These are phyloP conservation scores for Thermophis baileyi DNA, from an alignment of 2,113 vertebrate genomes.

Conservation along the genomic window DNA sequence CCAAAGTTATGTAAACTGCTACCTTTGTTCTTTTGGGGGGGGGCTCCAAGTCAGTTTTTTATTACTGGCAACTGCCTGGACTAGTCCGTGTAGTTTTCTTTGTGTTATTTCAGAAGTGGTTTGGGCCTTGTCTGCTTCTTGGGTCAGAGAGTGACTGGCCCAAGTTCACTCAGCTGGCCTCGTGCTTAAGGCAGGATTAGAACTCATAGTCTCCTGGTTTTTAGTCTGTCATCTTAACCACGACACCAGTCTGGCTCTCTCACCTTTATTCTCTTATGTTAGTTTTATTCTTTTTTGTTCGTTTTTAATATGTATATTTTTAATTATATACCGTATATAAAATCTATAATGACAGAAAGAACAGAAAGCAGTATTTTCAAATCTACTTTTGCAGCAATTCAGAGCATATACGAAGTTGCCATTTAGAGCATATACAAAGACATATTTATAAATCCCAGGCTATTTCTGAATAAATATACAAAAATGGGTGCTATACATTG, in stretches of 20 bases:
- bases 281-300: neutral
- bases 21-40: neutral
- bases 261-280: conserved; percentile 20
- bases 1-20: conserved; percentile 28
- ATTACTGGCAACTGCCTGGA: neutral
- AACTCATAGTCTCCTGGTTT: neutral
- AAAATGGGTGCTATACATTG: neutral
- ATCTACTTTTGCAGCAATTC: neutral
- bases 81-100: neutral
- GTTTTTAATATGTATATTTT: neutral
- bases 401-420: no score
- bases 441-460: no score
- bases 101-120: neutral
- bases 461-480: neutral
- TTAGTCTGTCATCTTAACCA: neutral
- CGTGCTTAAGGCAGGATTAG: neutral
- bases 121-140: neutral
- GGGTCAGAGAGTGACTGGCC: neutral
- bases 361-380: neutral
- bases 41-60: neutral
- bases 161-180: neutral
- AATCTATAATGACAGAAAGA: neutral
- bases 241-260: neutral
- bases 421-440: no score
- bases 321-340: neutral